These are phyloP conservation scores for Hesperia comma DNA, from an alignment of 2,888 invertebrate genomes.

Conservation along the genomic window DNA sequence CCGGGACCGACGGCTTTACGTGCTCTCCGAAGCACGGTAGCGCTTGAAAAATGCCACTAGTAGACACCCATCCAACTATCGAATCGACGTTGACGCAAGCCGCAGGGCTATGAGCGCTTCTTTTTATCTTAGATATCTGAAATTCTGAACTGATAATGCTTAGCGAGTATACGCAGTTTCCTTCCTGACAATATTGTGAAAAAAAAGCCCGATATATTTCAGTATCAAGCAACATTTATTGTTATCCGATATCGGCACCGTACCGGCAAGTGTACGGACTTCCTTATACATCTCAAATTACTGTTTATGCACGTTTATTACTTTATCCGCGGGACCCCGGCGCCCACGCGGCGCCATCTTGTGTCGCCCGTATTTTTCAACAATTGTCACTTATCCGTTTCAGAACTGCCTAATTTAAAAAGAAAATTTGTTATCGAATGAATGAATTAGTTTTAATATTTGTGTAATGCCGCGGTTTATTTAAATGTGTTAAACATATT, in stretches of 20 bases:
- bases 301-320: slow-evolving; percentile 6
- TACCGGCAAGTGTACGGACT: background rate
- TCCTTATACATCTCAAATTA: background rate
- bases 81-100: no score
- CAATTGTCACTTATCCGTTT: slow-evolving; percentile 20
- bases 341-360: slow-evolving; percentile 9
- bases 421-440: slow-evolving; percentile 10
- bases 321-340: slow-evolving; percentile 2
- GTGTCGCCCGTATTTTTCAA: slow-evolving; percentile 15
- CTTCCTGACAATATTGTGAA: background rate
- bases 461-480: slow-evolving; percentile 10
- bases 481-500: slow-evolving; percentile 1
- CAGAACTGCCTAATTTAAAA: slow-evolving; percentile 19
- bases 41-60: no score
- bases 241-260: background rate
- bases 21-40: no score
- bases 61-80: no score
- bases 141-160: no score
- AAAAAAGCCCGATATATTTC: background rate
- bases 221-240: background rate
- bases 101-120: no score
- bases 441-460: slow-evolving; percentile 25
- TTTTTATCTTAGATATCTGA: no score
- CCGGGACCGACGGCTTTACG: no score
- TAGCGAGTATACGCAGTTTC: no score